A percentile compares a stretch with the other conserved stretches of the same genome.
These are phyloP conservation scores for Nymphalis urticae DNA, from an alignment of 2,888 invertebrate species.

Conservation along the genomic window DNA sequence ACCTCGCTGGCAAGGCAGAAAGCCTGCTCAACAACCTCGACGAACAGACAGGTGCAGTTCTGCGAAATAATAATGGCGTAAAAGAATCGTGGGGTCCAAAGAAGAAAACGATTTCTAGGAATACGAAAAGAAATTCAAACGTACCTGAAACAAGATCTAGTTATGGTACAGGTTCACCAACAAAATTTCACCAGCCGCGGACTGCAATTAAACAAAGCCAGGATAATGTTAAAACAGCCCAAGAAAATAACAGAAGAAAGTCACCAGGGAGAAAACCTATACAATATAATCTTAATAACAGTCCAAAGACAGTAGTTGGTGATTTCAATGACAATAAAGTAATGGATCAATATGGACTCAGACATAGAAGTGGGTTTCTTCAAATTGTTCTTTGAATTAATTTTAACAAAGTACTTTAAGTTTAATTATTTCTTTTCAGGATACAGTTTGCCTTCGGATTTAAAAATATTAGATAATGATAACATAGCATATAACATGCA, in stretches of 20 bases:
- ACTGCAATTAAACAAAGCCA: slow-evolving; percentile 45
- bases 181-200: slow-evolving; percentile 41
- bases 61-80: slow-evolving; percentile 65
- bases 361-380: slow-evolving; percentile 59
- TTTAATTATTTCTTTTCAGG: slow-evolving; percentile 46
- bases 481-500: slow-evolving; percentile 58
- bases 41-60: slow-evolving; percentile 86
- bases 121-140: slow-evolving; percentile 47
- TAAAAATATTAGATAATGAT: slow-evolving; percentile 51
- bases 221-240: slow-evolving; percentile 38
- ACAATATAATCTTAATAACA: slow-evolving; percentile 53
- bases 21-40: slow-evolving; percentile 88
- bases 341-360: slow-evolving; percentile 49
- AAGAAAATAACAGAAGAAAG: slow-evolving; percentile 35
- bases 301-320: slow-evolving; percentile 57
- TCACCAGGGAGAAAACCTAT: slow-evolving; percentile 47
- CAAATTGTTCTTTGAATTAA: background rate
- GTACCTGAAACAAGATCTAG: slow-evolving; percentile 51
- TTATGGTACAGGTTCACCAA: slow-evolving; percentile 44
- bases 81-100: slow-evolving; percentile 52
- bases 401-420: slow-evolving; percentile 11
- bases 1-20: slow-evolving; percentile 88
- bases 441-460: slow-evolving; percentile 60
- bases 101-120: slow-evolving; percentile 47
- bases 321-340: slow-evolving; percentile 49